Evolutionary conservation across 2,888 invertebrate species (phyloP), one percentile per base, ranked within the genome.

Genomic region (Fragum sueziense): DNA sequence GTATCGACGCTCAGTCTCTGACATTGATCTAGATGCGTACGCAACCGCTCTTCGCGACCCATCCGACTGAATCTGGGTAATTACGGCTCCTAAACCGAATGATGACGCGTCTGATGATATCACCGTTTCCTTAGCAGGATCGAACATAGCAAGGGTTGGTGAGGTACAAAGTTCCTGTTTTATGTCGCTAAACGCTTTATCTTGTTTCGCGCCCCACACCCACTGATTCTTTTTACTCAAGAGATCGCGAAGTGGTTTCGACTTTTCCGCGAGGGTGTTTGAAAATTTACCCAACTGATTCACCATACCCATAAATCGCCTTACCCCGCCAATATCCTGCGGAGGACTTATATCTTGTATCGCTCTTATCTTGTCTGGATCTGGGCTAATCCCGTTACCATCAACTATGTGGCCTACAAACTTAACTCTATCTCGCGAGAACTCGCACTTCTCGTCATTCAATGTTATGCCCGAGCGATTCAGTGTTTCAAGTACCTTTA

Each of bases 381-480:
- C 82, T 4, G 61, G 70, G 14, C 27, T 22, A 31, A 86, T 74
- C 9, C 79, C 78, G 0, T 76, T 33, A 22, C 72, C 41, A 20
- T 33, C 70, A 6, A 70, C 34, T 22, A 70, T 52, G 61, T 84
- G 82, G 4, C 85, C 84, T 29, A 85, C 52, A 73, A 77, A 85
- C n/a, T 47, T 70, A 25, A 81, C 57, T 3, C 37, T 37, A 6
- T n/a, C 67, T 70, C 62, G 51, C 51, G 74, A 62, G 51, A 87
- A 83, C 37, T 72, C 80, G 51, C 84, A 85, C 67, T 83, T 87
- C 0, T 54, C 31, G 29, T 85, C 67, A 51, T 83, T 85, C 22
- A 86, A 76, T 1, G 79, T 82, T 9, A 85, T 51, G 1, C 82
- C 79, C n/a, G 79, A 71, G 17, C 68, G 67, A 67, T 80, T 27